Evolutionary conservation across 2,797 vertebrate genomes (phyloP).

Genomic region (Poecilia velifera): DNA sequence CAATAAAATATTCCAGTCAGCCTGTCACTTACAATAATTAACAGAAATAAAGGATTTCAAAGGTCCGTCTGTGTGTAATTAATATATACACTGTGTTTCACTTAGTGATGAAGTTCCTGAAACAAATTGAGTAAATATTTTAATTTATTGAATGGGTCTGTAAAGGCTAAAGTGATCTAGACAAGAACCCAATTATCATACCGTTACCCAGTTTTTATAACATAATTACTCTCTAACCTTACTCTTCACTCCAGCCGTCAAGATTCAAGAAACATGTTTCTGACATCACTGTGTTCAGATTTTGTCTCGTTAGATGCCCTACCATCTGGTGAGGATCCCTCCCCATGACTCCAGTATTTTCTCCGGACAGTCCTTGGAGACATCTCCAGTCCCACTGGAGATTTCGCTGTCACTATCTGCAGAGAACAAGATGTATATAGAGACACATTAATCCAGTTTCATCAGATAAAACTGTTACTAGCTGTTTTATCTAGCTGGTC

Average conservation of each 20-base stretch:
- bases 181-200: not conserved
- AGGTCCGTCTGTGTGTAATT: no score
- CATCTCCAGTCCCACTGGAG: conserved; percentile 97
- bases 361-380: conserved; percentile 98
- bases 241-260: not conserved
- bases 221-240: not conserved
- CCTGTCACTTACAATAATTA: not conserved
- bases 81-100: no score
- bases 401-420: conserved; percentile 97
- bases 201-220: not conserved
- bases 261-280: not conserved
- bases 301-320: conserved; percentile 36
- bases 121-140: not conserved
- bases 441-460: conserved; percentile 3
- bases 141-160: not conserved
- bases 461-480: not conserved
- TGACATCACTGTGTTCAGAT: not conserved
- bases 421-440: conserved; percentile 20
- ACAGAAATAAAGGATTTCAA: not conserved
- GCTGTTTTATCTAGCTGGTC: not conserved
- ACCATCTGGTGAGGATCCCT: conserved; percentile 95
- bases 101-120: no score
- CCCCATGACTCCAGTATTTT: conserved; percentile 98
- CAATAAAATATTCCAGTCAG: not conserved
- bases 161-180: not conserved